phyloP scores from a whole-genome alignment of 2,113 vertebrate genomes.

The Sisor rabdophorus region DNA sequence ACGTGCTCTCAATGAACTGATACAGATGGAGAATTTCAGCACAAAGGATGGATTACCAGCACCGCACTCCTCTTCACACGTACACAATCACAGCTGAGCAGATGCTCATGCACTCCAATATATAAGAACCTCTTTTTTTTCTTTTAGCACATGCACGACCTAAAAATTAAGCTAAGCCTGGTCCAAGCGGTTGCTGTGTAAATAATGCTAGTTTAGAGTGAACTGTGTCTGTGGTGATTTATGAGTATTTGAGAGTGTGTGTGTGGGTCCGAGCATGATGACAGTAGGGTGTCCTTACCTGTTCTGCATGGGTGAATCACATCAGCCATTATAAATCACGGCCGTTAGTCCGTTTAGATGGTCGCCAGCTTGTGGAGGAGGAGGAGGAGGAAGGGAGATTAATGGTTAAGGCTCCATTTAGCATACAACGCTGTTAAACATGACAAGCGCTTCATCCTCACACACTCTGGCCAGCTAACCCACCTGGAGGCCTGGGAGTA shows the following conservation, averaged over 20 bases:
- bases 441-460: constrained; percentile 44
- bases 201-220: not conserved
- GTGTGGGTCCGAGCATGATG: constrained; percentile 26
- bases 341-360: constrained; percentile 58
- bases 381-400: constrained; percentile 55
- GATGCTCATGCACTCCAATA: constrained; percentile 28
- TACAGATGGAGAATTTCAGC: constrained; percentile 76
- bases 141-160: not conserved
- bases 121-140: constrained; percentile 24
- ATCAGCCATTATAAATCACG: constrained; percentile 68
- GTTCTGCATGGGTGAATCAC: constrained; percentile 63
- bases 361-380: constrained; percentile 61
- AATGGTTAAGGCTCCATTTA: constrained; percentile 68
- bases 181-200: not conserved
- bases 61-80: constrained; percentile 52
- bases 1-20: constrained; percentile 75
- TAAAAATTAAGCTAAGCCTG: constrained; percentile 16
- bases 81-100: constrained; percentile 21
- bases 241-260: constrained; percentile 12
- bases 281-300: constrained; percentile 63
- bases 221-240: not conserved
- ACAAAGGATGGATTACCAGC: constrained; percentile 76
- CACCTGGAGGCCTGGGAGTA: constrained; percentile 5
- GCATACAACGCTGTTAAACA: constrained; percentile 57
- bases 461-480: constrained; percentile 26